phyloP scores from a whole-genome alignment of 2,797 vertebrate species.

The Micropoecilia bifurca region DNA sequence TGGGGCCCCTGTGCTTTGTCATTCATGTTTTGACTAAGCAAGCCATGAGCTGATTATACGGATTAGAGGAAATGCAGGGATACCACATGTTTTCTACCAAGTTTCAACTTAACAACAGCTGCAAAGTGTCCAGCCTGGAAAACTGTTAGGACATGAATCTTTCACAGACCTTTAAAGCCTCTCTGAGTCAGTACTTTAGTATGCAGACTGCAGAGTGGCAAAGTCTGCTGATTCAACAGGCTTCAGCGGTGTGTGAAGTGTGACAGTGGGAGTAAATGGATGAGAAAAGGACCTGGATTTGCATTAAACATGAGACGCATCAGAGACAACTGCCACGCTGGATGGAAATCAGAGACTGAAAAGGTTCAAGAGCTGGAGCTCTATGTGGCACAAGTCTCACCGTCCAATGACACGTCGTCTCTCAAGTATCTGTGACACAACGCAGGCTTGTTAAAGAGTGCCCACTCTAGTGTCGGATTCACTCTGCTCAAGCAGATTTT shows the following conservation, averaged over 20 bases:
- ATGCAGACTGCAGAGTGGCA: conserved; percentile 19
- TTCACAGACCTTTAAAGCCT: conserved; percentile 29
- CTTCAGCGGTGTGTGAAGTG: conserved; percentile 46
- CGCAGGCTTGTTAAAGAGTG: conserved; percentile 51
- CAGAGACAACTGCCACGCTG: conserved; percentile 41
- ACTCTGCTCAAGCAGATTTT: conserved; percentile 57
- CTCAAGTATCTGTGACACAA: conserved; percentile 55
- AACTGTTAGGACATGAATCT: conserved; percentile 42
- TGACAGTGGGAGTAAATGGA: conserved; percentile 57
- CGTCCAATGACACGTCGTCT: conserved; percentile 48
- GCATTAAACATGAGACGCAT: conserved; percentile 68
- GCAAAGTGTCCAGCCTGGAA: conserved; percentile 50
- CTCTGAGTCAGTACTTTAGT: conserved; percentile 28
- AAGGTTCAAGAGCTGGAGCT: conserved; percentile 38
- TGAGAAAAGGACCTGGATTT: conserved; percentile 35
- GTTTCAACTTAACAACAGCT: conserved; percentile 66
- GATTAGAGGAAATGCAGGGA: conserved; percentile 71
- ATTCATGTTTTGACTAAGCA: conserved; percentile 74
- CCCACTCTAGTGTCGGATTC: conserved; percentile 55
- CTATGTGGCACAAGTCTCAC: conserved; percentile 50
- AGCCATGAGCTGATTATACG: conserved; percentile 75
- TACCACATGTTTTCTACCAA: conserved; percentile 62
- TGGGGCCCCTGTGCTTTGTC: conserved; percentile 66
- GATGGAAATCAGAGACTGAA: conserved; percentile 65
- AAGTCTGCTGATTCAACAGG: conserved; percentile 33